Evolutionary conservation across 2,113 vertebrate genomes (phyloP).

Genomic region (Amphiprion ocellaris): DNA sequence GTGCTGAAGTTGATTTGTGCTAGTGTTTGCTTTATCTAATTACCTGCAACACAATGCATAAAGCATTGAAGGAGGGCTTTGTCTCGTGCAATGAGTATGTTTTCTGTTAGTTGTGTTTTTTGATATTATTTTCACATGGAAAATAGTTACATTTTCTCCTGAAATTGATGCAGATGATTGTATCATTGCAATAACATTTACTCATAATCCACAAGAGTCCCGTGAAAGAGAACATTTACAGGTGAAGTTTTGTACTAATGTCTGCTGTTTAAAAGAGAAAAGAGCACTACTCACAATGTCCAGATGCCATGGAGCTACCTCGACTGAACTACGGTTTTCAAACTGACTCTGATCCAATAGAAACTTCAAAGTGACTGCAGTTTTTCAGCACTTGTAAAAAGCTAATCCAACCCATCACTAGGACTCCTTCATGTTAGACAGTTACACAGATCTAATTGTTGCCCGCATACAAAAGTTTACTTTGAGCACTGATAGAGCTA

Average conservation of each 20-base stretch:
- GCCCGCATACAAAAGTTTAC: slow-evolving; percentile 43
- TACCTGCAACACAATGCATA: slow-evolving; percentile 1
- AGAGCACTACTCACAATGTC: neutral
- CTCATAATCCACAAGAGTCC: neutral
- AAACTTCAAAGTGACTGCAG: slow-evolving; percentile 49
- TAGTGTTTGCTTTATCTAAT: slow-evolving; percentile 29
- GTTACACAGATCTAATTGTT: slow-evolving; percentile 25
- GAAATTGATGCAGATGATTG: neutral
- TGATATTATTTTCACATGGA: neutral
- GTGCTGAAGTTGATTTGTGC: slow-evolving; percentile 42
- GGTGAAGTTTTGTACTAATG: neutral
- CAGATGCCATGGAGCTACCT: slow-evolving; percentile 3
- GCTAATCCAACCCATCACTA: slow-evolving; percentile 41
- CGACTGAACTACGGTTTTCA: slow-evolving; percentile 23
- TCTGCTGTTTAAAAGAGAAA: slow-evolving; percentile 4
- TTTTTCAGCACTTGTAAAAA: slow-evolving; percentile 28
- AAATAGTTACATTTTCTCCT: neutral
- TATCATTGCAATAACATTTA: neutral
- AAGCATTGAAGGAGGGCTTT: neutral
- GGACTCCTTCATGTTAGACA: slow-evolving; percentile 28
- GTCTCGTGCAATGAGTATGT: neutral
- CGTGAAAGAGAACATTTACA: neutral
- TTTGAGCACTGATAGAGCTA: neutral
- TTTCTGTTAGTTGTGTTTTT: no score
- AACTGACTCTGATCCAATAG: slow-evolving; percentile 28